A percentile compares a stretch with the other conserved stretches of the same genome.
Evolutionary conservation across 2,888 invertebrate species (phyloP).

Genomic region (Idaea biselata): DNA sequence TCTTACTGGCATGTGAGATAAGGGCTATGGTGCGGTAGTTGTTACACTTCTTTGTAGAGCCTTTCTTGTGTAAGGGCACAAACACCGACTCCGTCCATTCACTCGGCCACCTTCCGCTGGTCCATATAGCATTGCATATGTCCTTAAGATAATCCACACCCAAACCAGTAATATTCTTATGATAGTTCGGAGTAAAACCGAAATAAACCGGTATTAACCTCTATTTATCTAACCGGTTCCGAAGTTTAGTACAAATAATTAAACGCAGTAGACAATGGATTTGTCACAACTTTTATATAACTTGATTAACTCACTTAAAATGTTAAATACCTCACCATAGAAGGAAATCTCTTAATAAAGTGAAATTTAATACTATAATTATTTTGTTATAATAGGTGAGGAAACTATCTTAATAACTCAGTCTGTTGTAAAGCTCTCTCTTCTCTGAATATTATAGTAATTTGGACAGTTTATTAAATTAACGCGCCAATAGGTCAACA

Average conservation of each 20-base stretch:
- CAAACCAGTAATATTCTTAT: too few relatives aligned
- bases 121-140: too few relatives aligned
- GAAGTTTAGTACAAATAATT: not conserved
- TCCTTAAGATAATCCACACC: too few relatives aligned
- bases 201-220: too few relatives aligned
- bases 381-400: not conserved
- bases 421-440: slow-evolving; percentile 3
- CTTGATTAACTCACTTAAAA: not conserved
- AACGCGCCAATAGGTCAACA: not conserved
- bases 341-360: not conserved
- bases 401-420: slow-evolving; percentile 10
- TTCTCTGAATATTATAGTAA: not conserved
- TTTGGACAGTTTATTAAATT: not conserved
- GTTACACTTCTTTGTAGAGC: too few relatives aligned
- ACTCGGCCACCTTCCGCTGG: too few relatives aligned
- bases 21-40: too few relatives aligned
- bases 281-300: not conserved
- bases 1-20: too few relatives aligned
- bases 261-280: not conserved
- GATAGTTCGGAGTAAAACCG: too few relatives aligned
- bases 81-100: too few relatives aligned
- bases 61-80: too few relatives aligned
- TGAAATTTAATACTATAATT: slow-evolving; percentile 1
- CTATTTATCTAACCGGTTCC: too few relatives aligned
- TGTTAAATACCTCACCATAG: slow-evolving; percentile 22